These are phyloP conservation scores for Epinotia nisella DNA, from an alignment of 2,888 invertebrate genomes.

Conservation along the genomic window DNA sequence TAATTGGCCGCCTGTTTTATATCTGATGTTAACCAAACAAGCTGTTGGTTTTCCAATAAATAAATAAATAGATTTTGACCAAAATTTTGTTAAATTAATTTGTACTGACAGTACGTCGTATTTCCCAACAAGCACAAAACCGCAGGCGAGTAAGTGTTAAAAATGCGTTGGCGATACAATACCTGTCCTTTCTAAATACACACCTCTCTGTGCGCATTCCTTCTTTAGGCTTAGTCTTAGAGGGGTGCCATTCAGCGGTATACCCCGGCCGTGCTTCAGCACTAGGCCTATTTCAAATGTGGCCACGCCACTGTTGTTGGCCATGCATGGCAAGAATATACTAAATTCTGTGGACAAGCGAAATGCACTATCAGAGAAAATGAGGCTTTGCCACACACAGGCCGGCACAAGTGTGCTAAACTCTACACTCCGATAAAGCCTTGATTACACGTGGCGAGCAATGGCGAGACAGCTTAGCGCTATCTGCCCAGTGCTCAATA, in stretches of 20 bases:
- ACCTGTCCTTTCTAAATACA: slow-evolving; percentile 88
- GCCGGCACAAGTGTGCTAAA: background rate
- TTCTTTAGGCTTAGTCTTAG: slow-evolving; percentile 94
- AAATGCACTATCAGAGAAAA: background rate
- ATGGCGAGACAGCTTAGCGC: background rate
- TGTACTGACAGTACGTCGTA: background rate
- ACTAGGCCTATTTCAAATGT: slow-evolving; percentile 94
- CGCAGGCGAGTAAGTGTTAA: slow-evolving; percentile 80
- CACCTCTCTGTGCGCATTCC: slow-evolving; percentile 97
- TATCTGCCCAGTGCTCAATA: background rate
- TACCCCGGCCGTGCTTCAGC: slow-evolving; percentile 91
- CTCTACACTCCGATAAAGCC: background rate
- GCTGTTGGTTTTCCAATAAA: no score
- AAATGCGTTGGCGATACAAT: slow-evolving; percentile 86
- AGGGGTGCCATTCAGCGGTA: slow-evolving; percentile 94
- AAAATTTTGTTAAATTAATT: background rate
- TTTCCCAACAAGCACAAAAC: slow-evolving; percentile 58
- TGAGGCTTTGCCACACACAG: no score
- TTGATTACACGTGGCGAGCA: background rate
- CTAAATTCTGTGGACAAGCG: slow-evolving; percentile 89
- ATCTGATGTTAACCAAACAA: no score
- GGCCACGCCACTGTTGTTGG: slow-evolving; percentile 94
- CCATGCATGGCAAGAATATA: slow-evolving; percentile 93
- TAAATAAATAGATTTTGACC: no score
- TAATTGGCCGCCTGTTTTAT: no score